phyloP scores from a whole-genome alignment of 2,113 vertebrate species.

The Psophia crepitans region DNA sequence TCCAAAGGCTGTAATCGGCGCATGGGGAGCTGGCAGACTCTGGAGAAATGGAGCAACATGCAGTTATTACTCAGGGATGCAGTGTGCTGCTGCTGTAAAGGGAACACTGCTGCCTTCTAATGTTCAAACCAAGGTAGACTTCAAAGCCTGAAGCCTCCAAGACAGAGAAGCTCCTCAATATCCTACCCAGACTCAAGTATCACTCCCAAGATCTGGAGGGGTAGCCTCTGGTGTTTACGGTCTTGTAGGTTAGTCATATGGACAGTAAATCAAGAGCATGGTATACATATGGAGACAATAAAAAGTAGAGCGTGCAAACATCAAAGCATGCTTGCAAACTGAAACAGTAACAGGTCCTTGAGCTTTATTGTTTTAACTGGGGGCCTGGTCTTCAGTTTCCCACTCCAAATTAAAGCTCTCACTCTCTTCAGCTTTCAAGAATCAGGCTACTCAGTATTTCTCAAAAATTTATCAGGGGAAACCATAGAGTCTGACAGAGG shows the following conservation, averaged over 20 bases:
- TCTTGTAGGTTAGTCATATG: not conserved
- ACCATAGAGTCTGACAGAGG: accelerated
- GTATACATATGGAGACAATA: not conserved
- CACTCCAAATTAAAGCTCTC: not conserved
- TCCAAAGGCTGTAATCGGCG: not conserved
- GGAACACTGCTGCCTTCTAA: slow-evolving; percentile 68
- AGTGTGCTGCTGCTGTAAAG: not conserved
- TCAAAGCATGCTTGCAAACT: not conserved
- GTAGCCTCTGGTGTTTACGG: not conserved
- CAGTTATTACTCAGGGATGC: not conserved
- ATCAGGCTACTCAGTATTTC: not conserved
- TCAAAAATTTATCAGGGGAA: not conserved
- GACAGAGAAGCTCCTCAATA: not conserved
- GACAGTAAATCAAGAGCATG: not conserved
- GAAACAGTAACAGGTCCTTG: not conserved
- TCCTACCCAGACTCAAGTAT: not conserved
- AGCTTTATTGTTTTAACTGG: accelerated
- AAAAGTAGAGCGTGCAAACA: not conserved
- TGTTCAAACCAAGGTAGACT: slow-evolving; percentile 32
- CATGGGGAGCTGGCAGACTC: slow-evolving; percentile 29
- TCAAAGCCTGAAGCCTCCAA: not conserved
- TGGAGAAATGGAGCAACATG: not conserved
- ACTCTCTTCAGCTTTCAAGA: not conserved
- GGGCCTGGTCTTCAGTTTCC: not conserved
- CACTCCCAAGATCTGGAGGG: not conserved